A percentile compares a stretch with the other conserved stretches of the same genome.
Conservation (phyloP, 2,113 vertebrate genomes). For the Chelonoidis abingdonii region DNA sequence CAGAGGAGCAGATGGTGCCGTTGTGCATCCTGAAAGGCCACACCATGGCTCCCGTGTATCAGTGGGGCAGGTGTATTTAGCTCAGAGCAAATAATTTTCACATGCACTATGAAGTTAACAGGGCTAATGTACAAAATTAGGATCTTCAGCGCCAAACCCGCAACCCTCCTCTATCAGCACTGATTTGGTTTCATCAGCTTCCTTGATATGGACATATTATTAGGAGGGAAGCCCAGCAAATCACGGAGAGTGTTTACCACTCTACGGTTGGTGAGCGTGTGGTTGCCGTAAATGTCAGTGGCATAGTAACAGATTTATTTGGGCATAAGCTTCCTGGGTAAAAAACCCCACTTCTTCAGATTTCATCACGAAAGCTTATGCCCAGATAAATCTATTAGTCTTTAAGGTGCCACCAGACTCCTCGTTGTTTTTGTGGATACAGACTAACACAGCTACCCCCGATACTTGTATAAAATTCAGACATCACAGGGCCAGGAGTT, state of each 20-base stretch:
- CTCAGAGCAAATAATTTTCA: not conserved
- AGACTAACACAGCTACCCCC: too few species aligned
- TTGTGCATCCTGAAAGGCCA: not conserved
- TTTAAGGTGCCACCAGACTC: too few species aligned
- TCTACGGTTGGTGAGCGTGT: not conserved
- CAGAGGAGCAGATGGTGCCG: not conserved
- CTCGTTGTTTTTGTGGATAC: too few species aligned
- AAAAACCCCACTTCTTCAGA: too few species aligned
- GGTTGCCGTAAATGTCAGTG: not conserved
- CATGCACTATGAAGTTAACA: not conserved
- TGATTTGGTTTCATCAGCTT: not conserved
- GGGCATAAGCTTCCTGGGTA: too few species aligned
- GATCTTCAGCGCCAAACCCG: not conserved
- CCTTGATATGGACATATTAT: not conserved
- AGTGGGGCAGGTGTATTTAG: not conserved
- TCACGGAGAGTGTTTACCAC: not conserved
- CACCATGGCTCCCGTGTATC: not conserved
- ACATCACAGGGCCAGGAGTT: not conserved
- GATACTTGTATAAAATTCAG: not conserved
- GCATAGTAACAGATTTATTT: not conserved
- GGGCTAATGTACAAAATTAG: not conserved
- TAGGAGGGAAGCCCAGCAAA: not conserved
- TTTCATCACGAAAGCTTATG: too few species aligned
- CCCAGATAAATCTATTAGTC: too few species aligned
- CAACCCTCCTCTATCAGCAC: not conserved